These are phyloP conservation scores for Mesaphorura yosii DNA, from an alignment of 1,140 invertebrate genomes.

Conservation along the genomic window DNA sequence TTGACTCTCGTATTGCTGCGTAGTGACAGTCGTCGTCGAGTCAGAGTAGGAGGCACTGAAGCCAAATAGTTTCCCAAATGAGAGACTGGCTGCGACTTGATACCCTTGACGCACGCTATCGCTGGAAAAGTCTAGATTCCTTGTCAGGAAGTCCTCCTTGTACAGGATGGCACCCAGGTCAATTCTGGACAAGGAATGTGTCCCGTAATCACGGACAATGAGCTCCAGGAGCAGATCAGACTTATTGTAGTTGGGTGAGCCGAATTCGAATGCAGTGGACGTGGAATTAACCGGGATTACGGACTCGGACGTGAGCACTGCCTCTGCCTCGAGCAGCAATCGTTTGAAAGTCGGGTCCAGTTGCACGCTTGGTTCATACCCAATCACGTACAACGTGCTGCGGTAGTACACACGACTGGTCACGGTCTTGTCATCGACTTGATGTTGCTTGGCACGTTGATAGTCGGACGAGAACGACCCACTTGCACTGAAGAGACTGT, in stretches of 20 bases:
- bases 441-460: not conserved
- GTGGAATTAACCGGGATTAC: too few species aligned
- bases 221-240: conserved; percentile 1
- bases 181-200: not conserved
- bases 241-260: not conserved
- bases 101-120: not conserved
- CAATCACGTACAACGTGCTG: conserved; percentile 5
- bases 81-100: not conserved
- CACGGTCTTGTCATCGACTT: conserved; percentile 5
- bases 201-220: conserved; percentile 4
- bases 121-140: not conserved
- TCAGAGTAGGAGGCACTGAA: not conserved
- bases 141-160: conserved; percentile 5
- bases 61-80: not conserved
- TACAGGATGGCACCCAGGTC: conserved; percentile 1
- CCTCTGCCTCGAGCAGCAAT: not conserved
- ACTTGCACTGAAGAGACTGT: not conserved
- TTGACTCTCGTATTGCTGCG: not conserved
- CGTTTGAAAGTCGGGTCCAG: not conserved
- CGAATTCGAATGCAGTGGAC: too few species aligned
- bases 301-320: not conserved
- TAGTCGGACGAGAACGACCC: not conserved
- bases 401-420: not conserved
- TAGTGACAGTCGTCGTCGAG: not conserved
- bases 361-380: not conserved